These are phyloP conservation scores for Lucilia cuprina DNA, from an alignment of 1,140 invertebrate genomes.

Conservation along the genomic window DNA sequence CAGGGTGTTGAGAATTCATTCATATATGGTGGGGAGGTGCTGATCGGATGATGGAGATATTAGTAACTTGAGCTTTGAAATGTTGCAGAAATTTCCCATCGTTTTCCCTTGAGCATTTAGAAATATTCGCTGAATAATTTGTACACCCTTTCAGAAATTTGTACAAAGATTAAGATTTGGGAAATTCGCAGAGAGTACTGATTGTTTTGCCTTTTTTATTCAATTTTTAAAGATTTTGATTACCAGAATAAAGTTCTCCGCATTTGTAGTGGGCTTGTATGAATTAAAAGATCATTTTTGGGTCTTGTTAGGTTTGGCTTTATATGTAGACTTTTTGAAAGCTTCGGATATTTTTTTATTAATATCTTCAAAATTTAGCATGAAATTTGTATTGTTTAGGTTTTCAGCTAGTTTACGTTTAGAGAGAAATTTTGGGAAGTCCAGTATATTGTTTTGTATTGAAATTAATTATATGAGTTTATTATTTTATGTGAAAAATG, in stretches of 20 bases:
- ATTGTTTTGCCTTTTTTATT: background rate
- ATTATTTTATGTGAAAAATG: background rate
- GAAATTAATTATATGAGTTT: background rate
- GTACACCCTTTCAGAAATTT: background rate
- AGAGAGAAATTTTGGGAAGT: background rate
- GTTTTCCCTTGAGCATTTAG: too few relatives aligned
- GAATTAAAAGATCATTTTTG: background rate
- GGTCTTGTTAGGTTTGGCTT: too few relatives aligned
- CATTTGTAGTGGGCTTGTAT: too few relatives aligned
- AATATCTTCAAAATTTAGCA: background rate
- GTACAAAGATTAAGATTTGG: background rate
- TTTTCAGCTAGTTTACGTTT: background rate
- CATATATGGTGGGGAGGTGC: too few relatives aligned
- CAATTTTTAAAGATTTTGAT: background rate
- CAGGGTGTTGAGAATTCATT: too few relatives aligned
- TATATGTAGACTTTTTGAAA: background rate
- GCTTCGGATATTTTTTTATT: background rate
- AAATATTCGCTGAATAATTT: background rate
- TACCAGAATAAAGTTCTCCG: too few relatives aligned
- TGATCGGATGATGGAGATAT: too few relatives aligned
- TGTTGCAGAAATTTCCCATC: too few relatives aligned
- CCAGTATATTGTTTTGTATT: background rate
- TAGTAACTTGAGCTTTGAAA: too few relatives aligned
- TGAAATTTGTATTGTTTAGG: background rate
- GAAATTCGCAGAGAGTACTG: background rate